Evolutionary conservation across 1,140 invertebrate species (phyloP).

Genomic region (Contarinia nasturtii): DNA sequence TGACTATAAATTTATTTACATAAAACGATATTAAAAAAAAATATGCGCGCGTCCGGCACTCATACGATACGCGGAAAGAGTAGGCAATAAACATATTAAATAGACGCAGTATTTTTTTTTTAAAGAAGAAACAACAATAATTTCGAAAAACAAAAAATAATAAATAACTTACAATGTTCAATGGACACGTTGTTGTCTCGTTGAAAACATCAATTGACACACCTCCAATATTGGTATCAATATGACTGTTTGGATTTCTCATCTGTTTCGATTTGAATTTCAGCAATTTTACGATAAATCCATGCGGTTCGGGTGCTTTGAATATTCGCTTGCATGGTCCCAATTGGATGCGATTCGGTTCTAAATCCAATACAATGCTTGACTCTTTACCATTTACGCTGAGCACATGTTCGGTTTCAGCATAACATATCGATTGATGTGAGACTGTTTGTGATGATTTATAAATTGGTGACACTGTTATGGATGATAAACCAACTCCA

Average conservation of each 20-base stretch:
- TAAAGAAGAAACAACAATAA: too few species aligned
- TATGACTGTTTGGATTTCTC: slow-evolving; percentile 1
- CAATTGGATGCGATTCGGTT: slow-evolving; percentile 9
- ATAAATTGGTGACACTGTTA: too few species aligned
- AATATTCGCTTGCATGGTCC: slow-evolving; percentile 17
- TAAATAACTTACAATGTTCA: slow-evolving; percentile 18
- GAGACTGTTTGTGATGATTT: too few species aligned
- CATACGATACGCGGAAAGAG: too few species aligned
- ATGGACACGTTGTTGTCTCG: slow-evolving; percentile 13
- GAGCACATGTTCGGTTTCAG: slow-evolving; percentile 6
- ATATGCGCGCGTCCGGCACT: too few species aligned
- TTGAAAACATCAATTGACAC: background rate
- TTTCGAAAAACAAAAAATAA: too few species aligned
- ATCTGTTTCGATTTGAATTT: slow-evolving; percentile 14
- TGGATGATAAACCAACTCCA: too few species aligned
- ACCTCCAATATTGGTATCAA: background rate
- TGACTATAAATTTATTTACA: too few species aligned
- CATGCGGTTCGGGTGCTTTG: slow-evolving; percentile 16
- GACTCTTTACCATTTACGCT: slow-evolving; percentile 21
- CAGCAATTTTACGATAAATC: slow-evolving; percentile 21
- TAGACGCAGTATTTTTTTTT: too few species aligned
- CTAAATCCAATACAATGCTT: slow-evolving; percentile 21
- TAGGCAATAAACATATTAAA: too few species aligned
- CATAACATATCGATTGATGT: slow-evolving; percentile 1
- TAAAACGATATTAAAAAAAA: too few species aligned